Conservation (phyloP, 2,888 invertebrate genomes). For the Stenodema calcarata region DNA sequence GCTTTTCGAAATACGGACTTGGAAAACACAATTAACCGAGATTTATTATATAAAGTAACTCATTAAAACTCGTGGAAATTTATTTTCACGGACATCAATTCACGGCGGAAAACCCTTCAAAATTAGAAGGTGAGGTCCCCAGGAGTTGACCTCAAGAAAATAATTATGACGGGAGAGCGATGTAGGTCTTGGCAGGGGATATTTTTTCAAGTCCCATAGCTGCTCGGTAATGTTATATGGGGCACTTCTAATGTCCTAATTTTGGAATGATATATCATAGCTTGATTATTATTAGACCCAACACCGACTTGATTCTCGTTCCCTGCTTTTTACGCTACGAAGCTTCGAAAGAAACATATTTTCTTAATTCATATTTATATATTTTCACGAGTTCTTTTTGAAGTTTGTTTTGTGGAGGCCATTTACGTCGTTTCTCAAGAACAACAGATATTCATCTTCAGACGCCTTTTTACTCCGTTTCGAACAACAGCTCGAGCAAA, state of each 20-base stretch:
- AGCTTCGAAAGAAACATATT: background rate
- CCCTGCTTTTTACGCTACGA: background rate
- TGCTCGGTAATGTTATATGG: slow-evolving; percentile 43
- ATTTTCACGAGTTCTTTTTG: background rate
- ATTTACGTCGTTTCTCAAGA: background rate
- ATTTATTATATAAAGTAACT: background rate
- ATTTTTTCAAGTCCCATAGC: slow-evolving; percentile 8
- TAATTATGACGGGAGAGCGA: slow-evolving; percentile 38
- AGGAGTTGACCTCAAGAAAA: slow-evolving; percentile 9
- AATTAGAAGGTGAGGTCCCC: background rate
- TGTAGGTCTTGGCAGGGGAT: slow-evolving; percentile 38
- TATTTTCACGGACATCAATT: background rate
- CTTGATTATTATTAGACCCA: slow-evolving; percentile 46
- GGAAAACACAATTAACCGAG: background rate
- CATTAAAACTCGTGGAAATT: background rate
- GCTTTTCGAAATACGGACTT: background rate
- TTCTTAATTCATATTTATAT: background rate
- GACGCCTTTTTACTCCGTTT: background rate
- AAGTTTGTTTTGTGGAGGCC: background rate
- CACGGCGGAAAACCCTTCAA: background rate
- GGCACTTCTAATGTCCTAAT: slow-evolving; percentile 44
- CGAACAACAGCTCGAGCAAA: background rate
- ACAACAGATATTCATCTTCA: background rate
- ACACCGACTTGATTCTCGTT: background rate
- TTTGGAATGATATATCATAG: slow-evolving; percentile 49